Conservation (phyloP, 1,140 invertebrate species). For the Sarcophaga bullata region DNA sequence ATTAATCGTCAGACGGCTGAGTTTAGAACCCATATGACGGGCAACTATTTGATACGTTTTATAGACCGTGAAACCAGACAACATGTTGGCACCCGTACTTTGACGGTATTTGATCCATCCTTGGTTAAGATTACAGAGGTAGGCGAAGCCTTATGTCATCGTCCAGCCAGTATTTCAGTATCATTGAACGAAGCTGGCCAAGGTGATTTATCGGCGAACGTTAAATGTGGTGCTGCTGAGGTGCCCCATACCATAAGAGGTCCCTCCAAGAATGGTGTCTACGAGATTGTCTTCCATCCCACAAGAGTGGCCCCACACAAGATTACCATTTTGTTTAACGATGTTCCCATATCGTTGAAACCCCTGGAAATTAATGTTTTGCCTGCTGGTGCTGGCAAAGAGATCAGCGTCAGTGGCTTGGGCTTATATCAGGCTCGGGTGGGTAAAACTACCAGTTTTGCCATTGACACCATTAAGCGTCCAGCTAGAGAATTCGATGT, state of each 20-base stretch:
- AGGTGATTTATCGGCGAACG: conserved; percentile 81
- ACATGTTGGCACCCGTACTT: conserved; percentile 69
- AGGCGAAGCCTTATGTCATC: conserved; percentile 82
- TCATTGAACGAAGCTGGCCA: conserved; percentile 81
- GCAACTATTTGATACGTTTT: conserved; percentile 68
- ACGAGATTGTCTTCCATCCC: conserved; percentile 89
- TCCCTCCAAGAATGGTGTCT: conserved; percentile 73
- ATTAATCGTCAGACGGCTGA: conserved; percentile 68
- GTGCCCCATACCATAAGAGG: conserved; percentile 83
- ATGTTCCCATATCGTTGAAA: conserved; percentile 72
- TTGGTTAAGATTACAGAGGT: conserved; percentile 82
- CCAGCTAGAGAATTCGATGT: conserved; percentile 91
- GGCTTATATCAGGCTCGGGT: conserved; percentile 85
- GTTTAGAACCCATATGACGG: conserved; percentile 69
- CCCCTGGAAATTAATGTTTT: conserved; percentile 68
- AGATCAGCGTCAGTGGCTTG: conserved; percentile 72
- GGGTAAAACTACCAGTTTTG: conserved; percentile 84
- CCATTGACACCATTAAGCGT: conserved; percentile 86
- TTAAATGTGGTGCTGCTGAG: conserved; percentile 81
- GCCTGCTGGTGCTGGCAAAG: conserved; percentile 74
- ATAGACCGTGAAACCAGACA: conserved; percentile 64
- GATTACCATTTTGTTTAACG: conserved; percentile 82
- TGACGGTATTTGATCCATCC: conserved; percentile 87
- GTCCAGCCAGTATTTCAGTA: conserved; percentile 77
- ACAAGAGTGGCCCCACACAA: conserved; percentile 82